These are phyloP conservation scores for Yponomeuta malinellus DNA, from an alignment of 2,888 invertebrate genomes.

Conservation along the genomic window DNA sequence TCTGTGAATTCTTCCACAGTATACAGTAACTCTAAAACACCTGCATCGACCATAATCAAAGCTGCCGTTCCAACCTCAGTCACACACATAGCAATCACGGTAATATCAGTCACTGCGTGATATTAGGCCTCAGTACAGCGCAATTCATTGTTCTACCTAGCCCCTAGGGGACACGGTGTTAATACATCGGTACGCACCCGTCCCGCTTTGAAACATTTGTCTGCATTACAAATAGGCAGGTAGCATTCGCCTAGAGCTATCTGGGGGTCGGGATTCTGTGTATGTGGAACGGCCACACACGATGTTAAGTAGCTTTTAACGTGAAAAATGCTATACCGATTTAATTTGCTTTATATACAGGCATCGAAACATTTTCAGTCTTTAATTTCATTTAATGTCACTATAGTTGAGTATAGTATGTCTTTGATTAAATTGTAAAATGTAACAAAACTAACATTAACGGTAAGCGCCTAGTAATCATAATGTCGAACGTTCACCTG, in stretches of 20 bases:
- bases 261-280: not conserved
- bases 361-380: no score
- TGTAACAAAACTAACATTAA: no score
- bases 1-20: no score
- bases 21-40: no score
- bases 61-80: no score
- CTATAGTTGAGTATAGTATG: no score
- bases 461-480: no score
- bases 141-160: not conserved
- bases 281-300: not conserved
- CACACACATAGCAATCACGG: not conserved
- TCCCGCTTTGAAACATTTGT: constrained; percentile 5
- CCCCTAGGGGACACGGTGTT: not conserved
- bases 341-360: no score
- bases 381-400: no score
- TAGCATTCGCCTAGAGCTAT: not conserved
- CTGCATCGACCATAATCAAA: no score
- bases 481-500: no score
- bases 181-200: not conserved
- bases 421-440: no score
- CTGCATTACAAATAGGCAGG: constrained; percentile 9
- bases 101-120: not conserved
- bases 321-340: not conserved
- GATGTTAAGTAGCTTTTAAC: not conserved
- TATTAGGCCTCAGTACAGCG: not conserved